A percentile compares a stretch with the other conserved stretches of the same genome.
Evolutionary conservation across 1,140 invertebrate genomes (phyloP).

Genomic region (Drosophila obscura): DNA sequence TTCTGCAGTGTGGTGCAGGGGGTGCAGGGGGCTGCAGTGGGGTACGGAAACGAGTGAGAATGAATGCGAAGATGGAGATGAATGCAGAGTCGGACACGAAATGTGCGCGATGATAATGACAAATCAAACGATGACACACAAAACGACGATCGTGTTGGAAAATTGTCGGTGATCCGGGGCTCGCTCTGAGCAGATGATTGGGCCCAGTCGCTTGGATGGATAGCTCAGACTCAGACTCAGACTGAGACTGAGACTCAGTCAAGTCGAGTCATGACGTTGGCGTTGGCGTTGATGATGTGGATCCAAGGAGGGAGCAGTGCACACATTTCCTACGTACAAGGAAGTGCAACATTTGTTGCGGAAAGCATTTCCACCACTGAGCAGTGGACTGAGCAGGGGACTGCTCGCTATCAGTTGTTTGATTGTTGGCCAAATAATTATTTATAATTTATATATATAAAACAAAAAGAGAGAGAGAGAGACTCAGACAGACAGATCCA

Average conservation of each 20-base stretch:
- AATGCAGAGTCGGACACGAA: constrained; percentile 45
- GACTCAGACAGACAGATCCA: too few species aligned
- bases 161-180: constrained; percentile 52
- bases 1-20: constrained; percentile 22
- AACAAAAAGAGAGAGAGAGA: constrained; percentile 21
- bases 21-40: not conserved
- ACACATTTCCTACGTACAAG: constrained; percentile 45
- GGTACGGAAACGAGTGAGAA: not conserved
- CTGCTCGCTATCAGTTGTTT: constrained; percentile 46
- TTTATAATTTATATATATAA: constrained; percentile 68
- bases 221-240: constrained; percentile 15
- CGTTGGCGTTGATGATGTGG: constrained; percentile 41
- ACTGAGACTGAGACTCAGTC: not conserved
- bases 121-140: constrained; percentile 82
- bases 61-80: constrained; percentile 23
- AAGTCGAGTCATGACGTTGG: constrained; percentile 34
- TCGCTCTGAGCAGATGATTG: constrained; percentile 61
- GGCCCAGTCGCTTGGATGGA: constrained; percentile 49
- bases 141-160: constrained; percentile 76
- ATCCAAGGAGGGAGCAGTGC: constrained; percentile 1
- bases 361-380: constrained; percentile 29
- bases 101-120: constrained; percentile 78
- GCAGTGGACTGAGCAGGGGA: not conserved
- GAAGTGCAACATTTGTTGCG: constrained; percentile 66
- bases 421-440: constrained; percentile 68